Evolutionary conservation across 2,113 vertebrate genomes (phyloP), one percentile per base, ranked within the genome.

Genomic region (Urocolius indicus): DNA sequence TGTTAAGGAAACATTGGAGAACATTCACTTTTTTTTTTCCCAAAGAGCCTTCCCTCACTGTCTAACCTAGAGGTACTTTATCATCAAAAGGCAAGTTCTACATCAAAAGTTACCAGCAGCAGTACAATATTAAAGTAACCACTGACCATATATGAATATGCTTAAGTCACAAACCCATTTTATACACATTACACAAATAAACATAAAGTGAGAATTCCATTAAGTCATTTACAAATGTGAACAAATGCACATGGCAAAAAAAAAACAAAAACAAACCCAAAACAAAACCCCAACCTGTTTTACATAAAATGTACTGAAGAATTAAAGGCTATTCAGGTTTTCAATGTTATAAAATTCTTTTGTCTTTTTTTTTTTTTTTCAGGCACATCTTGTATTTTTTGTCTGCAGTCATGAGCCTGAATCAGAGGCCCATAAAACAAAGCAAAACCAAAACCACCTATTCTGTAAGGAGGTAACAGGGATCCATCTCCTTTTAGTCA

Each of bases 51-150:
- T 95, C 90, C 95, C 95, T 97, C 96, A 84, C 84, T 93, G 95
- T 97, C 94, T 95, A 95, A 97, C 90, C 91, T 78, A 95, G 96
- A 97, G 97, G 98, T 97, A 96, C 98, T 98, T 97, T 95, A 97
- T 94, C 94, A 96, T 96, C 97, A 96, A 97, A 97, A 98, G 98
- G 98, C 96, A 97, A 98, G 97, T 93, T 97, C 97, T 94, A 89
- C 74, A 97, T 97, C 98, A 97, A 97, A 98, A 98, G 96, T 98
- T 98, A 98, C 98, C 98, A 98, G 98, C 98, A 98, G 99, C 98
- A 98, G 98, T 98, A 99, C 98, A 98, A 98, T 98, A 98, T 98
- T 98, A 98, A 98, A 98, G 98, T 98, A 98, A 98, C 98, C 98
- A 98, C 98, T 98, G 98, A 98, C 98, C 97, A 96, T 98, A 98